A percentile compares a stretch with the other conserved stretches of the same genome.
These are phyloP conservation scores for Eriosoma lanigerum DNA, from an alignment of 1,140 invertebrate species.

Conservation along the genomic window DNA sequence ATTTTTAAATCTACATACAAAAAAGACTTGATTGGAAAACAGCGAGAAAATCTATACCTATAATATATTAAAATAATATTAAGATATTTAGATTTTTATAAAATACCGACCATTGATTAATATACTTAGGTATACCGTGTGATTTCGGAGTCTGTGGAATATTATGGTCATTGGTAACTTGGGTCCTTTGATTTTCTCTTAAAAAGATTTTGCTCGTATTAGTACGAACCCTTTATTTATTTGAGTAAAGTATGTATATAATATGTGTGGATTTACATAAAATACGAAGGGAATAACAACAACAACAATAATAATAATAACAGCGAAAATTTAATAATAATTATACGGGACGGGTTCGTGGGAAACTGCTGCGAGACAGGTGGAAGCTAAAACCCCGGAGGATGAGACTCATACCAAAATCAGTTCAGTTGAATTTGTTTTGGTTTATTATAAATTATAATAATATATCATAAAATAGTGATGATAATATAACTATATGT, in stretches of 20 bases:
- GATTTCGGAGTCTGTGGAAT: too few relatives aligned
- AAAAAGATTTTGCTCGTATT: neutral
- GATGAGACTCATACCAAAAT: neutral
- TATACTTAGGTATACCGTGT: too few relatives aligned
- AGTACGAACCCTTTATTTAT: neutral
- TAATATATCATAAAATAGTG: neutral
- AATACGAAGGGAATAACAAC: neutral
- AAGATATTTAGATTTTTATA: too few relatives aligned
- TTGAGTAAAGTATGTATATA: too few relatives aligned
- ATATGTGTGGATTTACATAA: too few relatives aligned
- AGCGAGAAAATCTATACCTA: too few relatives aligned
- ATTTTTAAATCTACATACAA: too few relatives aligned
- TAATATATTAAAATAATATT: too few relatives aligned
- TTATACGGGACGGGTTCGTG: conserved; percentile 18
- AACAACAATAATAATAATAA: conserved; percentile 17
- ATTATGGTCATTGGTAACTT: too few relatives aligned
- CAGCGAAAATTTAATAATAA: conserved; percentile 28
- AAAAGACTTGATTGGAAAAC: too few relatives aligned
- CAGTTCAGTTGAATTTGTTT: conserved; percentile 10
- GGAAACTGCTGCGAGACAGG: conserved; percentile 25
- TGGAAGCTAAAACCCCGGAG: neutral
- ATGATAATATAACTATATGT: neutral
- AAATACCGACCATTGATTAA: too few relatives aligned
- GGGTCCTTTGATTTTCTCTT: neutral
- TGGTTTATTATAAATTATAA: neutral